Base-by-base conservation (phyloP, 2,888 invertebrate species). In the Mythimna impura region DNA sequence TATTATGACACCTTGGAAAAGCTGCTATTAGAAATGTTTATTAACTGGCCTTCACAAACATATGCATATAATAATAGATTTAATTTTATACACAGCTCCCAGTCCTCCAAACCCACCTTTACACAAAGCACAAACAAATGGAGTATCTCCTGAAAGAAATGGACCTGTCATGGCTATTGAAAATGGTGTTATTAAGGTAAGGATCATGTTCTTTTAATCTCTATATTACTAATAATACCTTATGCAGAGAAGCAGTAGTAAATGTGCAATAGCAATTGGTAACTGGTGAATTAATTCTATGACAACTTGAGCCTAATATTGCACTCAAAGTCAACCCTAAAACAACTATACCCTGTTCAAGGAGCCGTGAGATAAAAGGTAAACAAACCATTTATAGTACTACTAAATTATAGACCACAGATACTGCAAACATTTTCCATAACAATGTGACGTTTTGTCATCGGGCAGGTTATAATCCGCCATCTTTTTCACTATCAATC, bases 161-260 rank as follows among this genome's bases (percentile, higher is more conserved):
- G 92, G 93, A 17, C 95, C 94, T 30, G 91, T 96, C 55, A 93
- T 96, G 90, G 92, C 96, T 50, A 95, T 96, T 83, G 96, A 96
- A 88, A 96, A 96, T 93, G 96, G 96, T 78, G 86, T 96, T 60
- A 96, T 96, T 78, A 94, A 95, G 93, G 96, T 95, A 87, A 78
- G 40, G 14, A 20, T 43, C 7, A 22, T 50, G 7, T n/a, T 63
- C 1, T 54, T 73, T 60, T 54, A 36, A n/a, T 62, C n/a, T 5
- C 14, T 17, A 12, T 12, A 8, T 2, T 14, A 34, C 14, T 61
- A 40, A 6, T 61, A 40, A 6, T 12, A n/a, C 17, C n/a, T 72
- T 25, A 17, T 20, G 22, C 6, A 25, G 10, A 10, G 0, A 34
- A 43, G 8, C 47, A 12, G 30, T 3, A 25, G 6, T 43, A 22